These are phyloP conservation scores for Ischnura elegans DNA, from an alignment of 2,888 invertebrate species.

Conservation along the genomic window DNA sequence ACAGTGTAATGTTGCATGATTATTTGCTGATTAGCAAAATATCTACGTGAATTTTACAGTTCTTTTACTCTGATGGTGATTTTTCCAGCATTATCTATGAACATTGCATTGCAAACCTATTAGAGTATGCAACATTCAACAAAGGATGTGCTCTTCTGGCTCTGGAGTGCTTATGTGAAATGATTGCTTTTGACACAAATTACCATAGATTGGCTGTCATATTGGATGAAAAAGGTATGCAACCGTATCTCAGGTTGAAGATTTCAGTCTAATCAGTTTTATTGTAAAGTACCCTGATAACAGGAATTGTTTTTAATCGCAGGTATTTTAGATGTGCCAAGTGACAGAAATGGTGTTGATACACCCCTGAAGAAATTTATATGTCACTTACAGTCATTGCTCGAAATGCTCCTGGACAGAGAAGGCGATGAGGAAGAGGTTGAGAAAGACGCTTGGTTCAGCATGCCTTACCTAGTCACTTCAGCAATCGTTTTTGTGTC, in stretches of 20 bases:
- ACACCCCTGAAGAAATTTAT: conserved; percentile 29
- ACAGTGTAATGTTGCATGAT: too few relatives aligned
- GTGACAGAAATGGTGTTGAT: not conserved
- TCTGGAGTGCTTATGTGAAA: conserved; percentile 58
- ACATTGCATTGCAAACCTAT: conserved; percentile 24
- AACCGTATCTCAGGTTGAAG: not conserved
- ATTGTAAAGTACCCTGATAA: not conserved
- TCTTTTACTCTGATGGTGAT: too few relatives aligned
- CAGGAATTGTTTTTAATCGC: not conserved
- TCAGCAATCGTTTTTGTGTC: conserved; percentile 40
- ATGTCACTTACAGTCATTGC: not conserved
- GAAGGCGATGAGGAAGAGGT: conserved; percentile 46
- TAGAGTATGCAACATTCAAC: conserved; percentile 37
- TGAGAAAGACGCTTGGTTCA: conserved; percentile 51
- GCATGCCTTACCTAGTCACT: conserved; percentile 43
- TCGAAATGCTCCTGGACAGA: conserved; percentile 24
- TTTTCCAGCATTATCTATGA: conserved; percentile 44
- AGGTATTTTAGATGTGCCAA: conserved; percentile 42
- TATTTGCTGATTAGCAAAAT: too few relatives aligned
- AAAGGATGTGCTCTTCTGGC: conserved; percentile 45
- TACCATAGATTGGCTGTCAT: conserved; percentile 39
- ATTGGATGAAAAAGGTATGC: conserved; percentile 44
- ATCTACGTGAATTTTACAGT: too few relatives aligned
- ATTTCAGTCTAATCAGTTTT: too few relatives aligned
- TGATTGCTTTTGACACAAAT: conserved; percentile 29